Base-by-base conservation (phyloP, 2,113 vertebrate genomes). In the Lepidothrix coronata region DNA sequence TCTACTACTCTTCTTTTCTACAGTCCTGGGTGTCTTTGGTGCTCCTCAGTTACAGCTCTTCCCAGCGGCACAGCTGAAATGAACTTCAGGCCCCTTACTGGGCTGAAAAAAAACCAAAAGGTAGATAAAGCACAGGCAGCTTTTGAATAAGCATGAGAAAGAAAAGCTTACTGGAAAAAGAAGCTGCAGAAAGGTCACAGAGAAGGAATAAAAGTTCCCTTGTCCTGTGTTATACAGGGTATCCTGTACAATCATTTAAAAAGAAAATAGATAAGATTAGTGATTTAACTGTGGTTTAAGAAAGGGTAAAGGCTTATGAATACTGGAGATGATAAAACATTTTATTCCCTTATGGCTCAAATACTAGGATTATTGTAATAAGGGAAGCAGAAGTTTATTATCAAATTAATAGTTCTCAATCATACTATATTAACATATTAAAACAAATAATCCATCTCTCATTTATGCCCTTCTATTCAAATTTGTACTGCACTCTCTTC, bases 151-250 rank as follows among this genome's bases (percentile, higher is more conserved):
- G 4, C 18, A 39, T 21, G 55, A 73, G 58, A 70, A 95, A 88
- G 49, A 28, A 43, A 44, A 80, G 4, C 21, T 91, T 46, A 39
- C 18, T 62, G 30, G 33, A 67, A 51, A 59, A 86, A 59, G n/a
- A 88, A 78, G 41, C 15, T 78, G 9, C 41, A 46, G 65, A 19
- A 48, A 85, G 52, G 61, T 65, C 63, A 52, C 46, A 19, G 18
- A 78, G 48, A 72, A 48, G 12, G 28, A 12, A 61, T 71, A 55
- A 61, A 67, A 71, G 6, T 18, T 67, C 30, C 7, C 6, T 0
- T 33, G 22, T 52, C 11, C 18, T 73, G 5, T 65, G 11, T n/a
- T 82, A 39, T 4, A 27, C 22, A 27, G 3, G 0, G 0, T 70
- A 44, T n/a, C 11, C 11, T 61, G 20, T 57, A 30, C 33, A 62